Evolutionary conservation across 2,797 vertebrate species (phyloP).

Genomic region (Hypotaenidia okinawae): DNA sequence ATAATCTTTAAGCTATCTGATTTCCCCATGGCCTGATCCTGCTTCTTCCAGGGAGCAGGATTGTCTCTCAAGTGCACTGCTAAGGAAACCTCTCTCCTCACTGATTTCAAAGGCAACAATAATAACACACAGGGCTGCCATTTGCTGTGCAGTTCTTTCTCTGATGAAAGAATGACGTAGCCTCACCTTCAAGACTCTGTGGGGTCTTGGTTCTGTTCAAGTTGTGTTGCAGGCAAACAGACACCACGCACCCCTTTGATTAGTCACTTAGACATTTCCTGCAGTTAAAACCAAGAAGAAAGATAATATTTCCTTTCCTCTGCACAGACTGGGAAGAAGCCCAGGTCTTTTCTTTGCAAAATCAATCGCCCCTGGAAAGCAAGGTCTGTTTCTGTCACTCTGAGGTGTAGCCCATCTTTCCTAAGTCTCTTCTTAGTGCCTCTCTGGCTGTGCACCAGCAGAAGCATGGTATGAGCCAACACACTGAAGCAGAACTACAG

Average conservation of each 20-base stretch:
- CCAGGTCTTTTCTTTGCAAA: neutral
- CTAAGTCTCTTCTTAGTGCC: neutral
- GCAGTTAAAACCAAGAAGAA: neutral
- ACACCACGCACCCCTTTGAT: neutral
- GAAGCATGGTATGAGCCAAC: neutral
- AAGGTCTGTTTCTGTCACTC: neutral
- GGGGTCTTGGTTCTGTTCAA: neutral
- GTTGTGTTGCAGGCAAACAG: neutral
- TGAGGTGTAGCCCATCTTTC: neutral
- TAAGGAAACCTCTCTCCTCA: neutral
- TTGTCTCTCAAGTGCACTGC: neutral
- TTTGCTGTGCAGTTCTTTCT: neutral
- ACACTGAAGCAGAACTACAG: neutral
- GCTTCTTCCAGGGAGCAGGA: neutral
- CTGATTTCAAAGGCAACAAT: neutral
- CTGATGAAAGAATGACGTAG: neutral
- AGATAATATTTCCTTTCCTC: neutral
- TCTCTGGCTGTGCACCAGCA: neutral
- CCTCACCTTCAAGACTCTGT: neutral
- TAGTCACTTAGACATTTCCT: neutral
- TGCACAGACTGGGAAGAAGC: neutral
- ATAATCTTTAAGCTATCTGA: neutral
- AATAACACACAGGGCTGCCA: neutral
- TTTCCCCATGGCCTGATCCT: neutral
- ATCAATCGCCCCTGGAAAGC: constrained; percentile 13